Base-by-base conservation (phyloP, 2,113 vertebrate species). In the Prunella himalayana region DNA sequence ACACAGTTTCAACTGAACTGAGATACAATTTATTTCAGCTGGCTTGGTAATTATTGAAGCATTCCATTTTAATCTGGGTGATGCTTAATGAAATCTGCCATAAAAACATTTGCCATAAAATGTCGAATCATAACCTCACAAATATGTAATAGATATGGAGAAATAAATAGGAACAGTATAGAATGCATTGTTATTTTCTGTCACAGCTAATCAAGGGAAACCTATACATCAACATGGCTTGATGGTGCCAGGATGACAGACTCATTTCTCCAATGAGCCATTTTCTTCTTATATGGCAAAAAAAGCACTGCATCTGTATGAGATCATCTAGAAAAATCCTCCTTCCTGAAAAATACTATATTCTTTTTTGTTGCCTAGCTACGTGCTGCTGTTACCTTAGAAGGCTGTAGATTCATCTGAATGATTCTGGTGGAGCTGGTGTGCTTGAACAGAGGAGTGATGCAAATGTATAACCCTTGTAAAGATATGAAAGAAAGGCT, bases 211-310 rank as follows among this genome's bases (percentile, higher is more conserved):
- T 42, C 51, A 42, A n/a, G 64, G 63, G 63, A 94, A 90, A 44
- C 44, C 60, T 53, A 16, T 90, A 41, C 15, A 88, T 64, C 7
- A 0, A 27, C 63, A 66, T 4, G 79, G 30, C 44, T 71, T 71
- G 79, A 51, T 3, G 5, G 47, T 75, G 85, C 64, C 80, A 82
- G 72, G 21, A 60, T 37, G 61, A 81, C 79, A 84, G 76, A 57
- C 28, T 82, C 45, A 21, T 83, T 91, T 72, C 60, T 94, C 83
- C 80, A 79, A 53, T 76, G 60, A 96, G 49, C 31, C 2, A 0
- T 78, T 92, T 93, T 96, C 95, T 96, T 97, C 96, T 94, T 96
- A 94, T 94, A 96, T 88, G 96, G 96, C 50, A 88, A 93, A 90
- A 90, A 83, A 44, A 44, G 31, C 72, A 39, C 86, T 78, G 82